phyloP scores from a whole-genome alignment of 2,797 vertebrate genomes.

The Anguilla marmorata region DNA sequence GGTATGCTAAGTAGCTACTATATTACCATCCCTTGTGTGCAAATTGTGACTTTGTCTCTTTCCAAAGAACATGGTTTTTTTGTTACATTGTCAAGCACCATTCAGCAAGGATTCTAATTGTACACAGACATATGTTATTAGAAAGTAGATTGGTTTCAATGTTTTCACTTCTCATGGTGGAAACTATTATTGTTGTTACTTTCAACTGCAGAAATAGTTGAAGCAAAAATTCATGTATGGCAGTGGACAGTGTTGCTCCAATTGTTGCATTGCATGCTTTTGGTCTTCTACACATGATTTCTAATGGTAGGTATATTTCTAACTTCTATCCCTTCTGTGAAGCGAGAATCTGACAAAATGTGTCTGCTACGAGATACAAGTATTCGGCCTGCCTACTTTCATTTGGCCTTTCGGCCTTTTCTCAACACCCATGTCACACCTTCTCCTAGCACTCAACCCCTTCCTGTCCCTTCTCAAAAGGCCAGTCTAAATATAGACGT shows the following conservation, averaged over 20 bases:
- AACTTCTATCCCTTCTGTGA: neutral
- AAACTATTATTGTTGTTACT: no score
- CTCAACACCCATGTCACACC: constrained; percentile 34
- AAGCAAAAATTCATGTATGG: neutral
- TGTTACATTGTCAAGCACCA: no score
- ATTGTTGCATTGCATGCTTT: neutral
- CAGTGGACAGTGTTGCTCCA: neutral
- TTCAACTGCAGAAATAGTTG: no score
- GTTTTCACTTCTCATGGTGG: no score
- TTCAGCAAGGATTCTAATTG: no score
- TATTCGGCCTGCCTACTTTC: constrained; percentile 51
- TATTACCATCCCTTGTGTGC: no score
- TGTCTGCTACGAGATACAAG: constrained; percentile 43
- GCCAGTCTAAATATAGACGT: constrained; percentile 65
- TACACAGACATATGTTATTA: no score
- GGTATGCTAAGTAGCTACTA: no score
- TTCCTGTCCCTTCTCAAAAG: constrained; percentile 43
- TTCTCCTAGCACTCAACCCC: constrained; percentile 21
- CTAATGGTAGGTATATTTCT: neutral
- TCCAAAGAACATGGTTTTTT: no score
- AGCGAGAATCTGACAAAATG: neutral
- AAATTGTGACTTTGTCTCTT: no score
- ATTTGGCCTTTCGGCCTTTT: constrained; percentile 66
- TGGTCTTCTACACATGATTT: neutral
- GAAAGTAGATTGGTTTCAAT: no score